A percentile compares a stretch with the other conserved stretches of the same genome.
Conservation (phyloP, 2,797 vertebrate species). For the Pseudopleuronectes americanus region DNA sequence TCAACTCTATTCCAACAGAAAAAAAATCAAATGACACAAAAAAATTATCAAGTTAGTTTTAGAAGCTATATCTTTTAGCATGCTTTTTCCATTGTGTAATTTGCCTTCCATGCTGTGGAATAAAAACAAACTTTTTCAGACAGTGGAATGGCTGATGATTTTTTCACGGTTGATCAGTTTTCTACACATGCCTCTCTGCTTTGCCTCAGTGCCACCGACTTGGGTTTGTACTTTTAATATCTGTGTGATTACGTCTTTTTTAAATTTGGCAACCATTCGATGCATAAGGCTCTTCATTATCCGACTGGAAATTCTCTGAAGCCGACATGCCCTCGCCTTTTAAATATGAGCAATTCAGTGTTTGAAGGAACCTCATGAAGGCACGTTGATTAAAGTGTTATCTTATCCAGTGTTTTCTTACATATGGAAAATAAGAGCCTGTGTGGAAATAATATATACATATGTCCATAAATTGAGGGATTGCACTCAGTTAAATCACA, state of each 20-base stretch:
- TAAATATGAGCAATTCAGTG: slow-evolving; percentile 88
- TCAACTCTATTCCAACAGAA: slow-evolving; percentile 83
- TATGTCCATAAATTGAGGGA: slow-evolving; percentile 70
- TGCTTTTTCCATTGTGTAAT: slow-evolving; percentile 94
- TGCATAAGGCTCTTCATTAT: slow-evolving; percentile 89
- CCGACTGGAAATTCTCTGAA: slow-evolving; percentile 62
- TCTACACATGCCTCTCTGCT: slow-evolving; percentile 76
- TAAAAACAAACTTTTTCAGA: slow-evolving; percentile 70
- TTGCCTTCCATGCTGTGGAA: slow-evolving; percentile 95
- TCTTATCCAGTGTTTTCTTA: slow-evolving; percentile 87
- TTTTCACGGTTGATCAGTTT: slow-evolving; percentile 57
- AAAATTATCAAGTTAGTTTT: slow-evolving; percentile 86
- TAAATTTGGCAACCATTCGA: slow-evolving; percentile 89
- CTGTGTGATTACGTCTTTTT: slow-evolving; percentile 70
- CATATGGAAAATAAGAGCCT: slow-evolving; percentile 76
- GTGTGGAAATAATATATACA: slow-evolving; percentile 74
- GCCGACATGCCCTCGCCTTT: slow-evolving; percentile 83
- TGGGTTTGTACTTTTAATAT: slow-evolving; percentile 44
- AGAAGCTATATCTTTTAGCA: slow-evolving; percentile 88
- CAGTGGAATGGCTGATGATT: slow-evolving; percentile 65
- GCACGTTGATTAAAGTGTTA: slow-evolving; percentile 95
- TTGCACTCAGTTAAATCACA: slow-evolving; percentile 78
- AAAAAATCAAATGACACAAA: slow-evolving; percentile 85
- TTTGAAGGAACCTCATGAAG: slow-evolving; percentile 90
- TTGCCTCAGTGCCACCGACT: slow-evolving; percentile 42